Evolutionary conservation across 2,888 invertebrate species (phyloP), one percentile per base, ranked within the genome.

Genomic region (Melieria crassipennis): DNA sequence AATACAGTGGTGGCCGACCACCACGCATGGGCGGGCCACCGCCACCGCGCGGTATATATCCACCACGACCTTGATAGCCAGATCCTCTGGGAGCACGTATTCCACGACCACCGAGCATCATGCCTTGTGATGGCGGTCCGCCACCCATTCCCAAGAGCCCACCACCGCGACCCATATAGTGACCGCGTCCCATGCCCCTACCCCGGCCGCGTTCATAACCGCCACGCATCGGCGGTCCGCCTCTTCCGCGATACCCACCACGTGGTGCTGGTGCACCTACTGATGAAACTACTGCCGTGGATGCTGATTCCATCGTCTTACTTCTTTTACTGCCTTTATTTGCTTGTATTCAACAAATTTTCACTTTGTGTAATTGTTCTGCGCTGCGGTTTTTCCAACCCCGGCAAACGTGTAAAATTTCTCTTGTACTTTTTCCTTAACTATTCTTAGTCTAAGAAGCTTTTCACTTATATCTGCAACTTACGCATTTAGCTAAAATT

Each of bases 171-270:
- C 85, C 84, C 82, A 85, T 83, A 58, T 81, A 86, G 70, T 86
- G 86, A n/a, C 87, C 87, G 13, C 86, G 82, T 58, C 86, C 85
- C 81, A 86, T 83, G 47, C 87, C 87, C 60, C 87, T 81, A 16
- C 86, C 86, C 64, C 87, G 83, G 42, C 85, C 86, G 11, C 86
- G 83, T 61, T 87, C 87, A 62, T 82, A 86, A 1, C 86, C 84
- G 4, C 87, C 83, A 13, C 86, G 81, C 80, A 86, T 84, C 0
- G 83, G 82, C 11, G 81, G 79, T 4, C 84, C 84, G 45, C 84
- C 82, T 13, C 86, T 84, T 11, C 86, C 82, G 10, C 87, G 81
- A 71, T 80, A 86, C 7, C 84, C 85, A 69, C 84, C 83, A 70
- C 87, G 85, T 73, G 84, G 82, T 52, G 82, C 79, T 73, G 82